Percentiles rank a stretch among this genome's conserved stretches.
Evolutionary conservation across 2,113 vertebrate species (phyloP).

Genomic region (Ia io): DNA sequence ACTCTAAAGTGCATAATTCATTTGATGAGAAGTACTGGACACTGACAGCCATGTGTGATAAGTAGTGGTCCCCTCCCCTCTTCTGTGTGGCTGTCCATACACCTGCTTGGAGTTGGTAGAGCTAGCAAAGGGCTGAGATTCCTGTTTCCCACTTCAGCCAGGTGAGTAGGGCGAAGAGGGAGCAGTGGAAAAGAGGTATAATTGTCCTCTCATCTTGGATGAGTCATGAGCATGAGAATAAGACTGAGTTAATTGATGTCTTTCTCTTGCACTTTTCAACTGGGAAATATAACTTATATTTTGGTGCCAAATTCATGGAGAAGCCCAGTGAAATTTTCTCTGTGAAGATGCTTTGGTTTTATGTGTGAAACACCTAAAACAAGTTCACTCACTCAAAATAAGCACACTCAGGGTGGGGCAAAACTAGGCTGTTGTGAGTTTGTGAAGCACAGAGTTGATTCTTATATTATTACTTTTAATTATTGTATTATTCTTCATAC

Average conservation of each 20-base stretch:
- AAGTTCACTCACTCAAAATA: neutral
- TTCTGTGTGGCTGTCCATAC: rapidly evolving
- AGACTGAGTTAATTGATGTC: rapidly evolving
- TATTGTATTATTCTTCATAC: neutral
- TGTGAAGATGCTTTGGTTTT: neutral
- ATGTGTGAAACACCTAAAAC: neutral
- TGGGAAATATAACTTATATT: neutral
- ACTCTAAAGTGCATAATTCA: too few species aligned
- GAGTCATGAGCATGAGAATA: neutral
- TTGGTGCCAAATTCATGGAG: neutral
- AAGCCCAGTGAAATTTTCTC: neutral
- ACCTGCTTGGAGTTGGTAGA: neutral
- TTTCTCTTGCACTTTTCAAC: neutral
- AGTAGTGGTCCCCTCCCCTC: rapidly evolving
- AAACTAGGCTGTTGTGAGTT: neutral
- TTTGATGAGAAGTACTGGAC: too few species aligned
- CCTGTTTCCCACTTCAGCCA: neutral
- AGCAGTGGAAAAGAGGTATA: neutral
- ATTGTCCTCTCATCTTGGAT: neutral
- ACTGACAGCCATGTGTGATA: rapidly evolving
- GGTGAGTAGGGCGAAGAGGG: neutral
- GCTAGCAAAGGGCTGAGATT: rapidly evolving
- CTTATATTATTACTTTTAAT: neutral
- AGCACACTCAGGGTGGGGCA: neutral
- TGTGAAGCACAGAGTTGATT: neutral